Conservation (phyloP, 2,888 invertebrate species). For the Tuta absoluta region DNA sequence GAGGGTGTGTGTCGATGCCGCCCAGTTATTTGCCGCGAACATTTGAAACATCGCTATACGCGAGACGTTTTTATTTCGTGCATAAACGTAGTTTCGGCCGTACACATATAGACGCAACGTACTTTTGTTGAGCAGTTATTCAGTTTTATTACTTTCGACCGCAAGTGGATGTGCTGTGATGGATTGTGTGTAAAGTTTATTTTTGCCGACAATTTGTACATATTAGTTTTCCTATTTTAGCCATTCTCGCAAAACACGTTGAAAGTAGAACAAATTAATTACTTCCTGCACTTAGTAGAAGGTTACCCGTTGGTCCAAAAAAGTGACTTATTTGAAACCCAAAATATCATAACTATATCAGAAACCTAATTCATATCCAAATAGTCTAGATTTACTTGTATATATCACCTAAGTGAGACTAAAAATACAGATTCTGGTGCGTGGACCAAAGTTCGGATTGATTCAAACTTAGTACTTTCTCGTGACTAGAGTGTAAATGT, state of each 20-base stretch:
- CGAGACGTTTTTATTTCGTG: conserved; percentile 50
- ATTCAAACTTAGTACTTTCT: conserved; percentile 17
- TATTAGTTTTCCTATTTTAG: conserved; percentile 40
- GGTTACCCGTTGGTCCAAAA: conserved; percentile 63
- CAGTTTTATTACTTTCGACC: conserved; percentile 37
- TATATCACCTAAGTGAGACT: conserved; percentile 18
- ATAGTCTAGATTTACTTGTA: conserved; percentile 43
- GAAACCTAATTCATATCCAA: conserved; percentile 35
- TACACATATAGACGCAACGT: conserved; percentile 35
- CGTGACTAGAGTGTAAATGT: conserved; percentile 47
- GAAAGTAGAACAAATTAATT: conserved; percentile 36
- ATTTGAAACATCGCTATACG: conserved; percentile 53
- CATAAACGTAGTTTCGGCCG: conserved; percentile 22
- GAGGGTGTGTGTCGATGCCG: conserved; percentile 56
- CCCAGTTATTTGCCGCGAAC: conserved; percentile 39
- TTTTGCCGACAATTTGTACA: conserved; percentile 51
- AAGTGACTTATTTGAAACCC: conserved; percentile 65
- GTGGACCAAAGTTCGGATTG: conserved; percentile 53
- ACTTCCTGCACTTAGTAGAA: conserved; percentile 41
- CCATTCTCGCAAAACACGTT: conserved; percentile 36
- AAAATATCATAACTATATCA: conserved; percentile 57
- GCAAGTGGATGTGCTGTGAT: conserved; percentile 57
- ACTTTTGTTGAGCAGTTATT: conserved; percentile 29
- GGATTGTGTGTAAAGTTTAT: conserved; percentile 60
- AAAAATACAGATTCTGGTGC: conserved; percentile 43